These are phyloP conservation scores for Poecilia velifera DNA, from an alignment of 2,797 vertebrate species.

Conservation along the genomic window DNA sequence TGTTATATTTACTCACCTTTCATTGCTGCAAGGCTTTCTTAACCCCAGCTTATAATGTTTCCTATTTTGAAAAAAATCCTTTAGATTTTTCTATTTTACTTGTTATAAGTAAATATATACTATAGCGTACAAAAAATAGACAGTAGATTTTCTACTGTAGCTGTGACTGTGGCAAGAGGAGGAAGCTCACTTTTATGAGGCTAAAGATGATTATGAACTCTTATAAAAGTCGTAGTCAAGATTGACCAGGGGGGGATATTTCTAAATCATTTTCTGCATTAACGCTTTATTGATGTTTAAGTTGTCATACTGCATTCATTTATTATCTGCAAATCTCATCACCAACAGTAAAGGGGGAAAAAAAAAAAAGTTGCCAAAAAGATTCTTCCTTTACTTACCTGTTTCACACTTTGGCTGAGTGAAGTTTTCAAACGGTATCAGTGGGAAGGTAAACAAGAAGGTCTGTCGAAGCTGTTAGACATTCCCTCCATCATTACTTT, in stretches of 20 bases:
- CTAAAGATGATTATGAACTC: neutral
- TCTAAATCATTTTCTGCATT: neutral
- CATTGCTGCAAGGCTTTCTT: slow-evolving; percentile 16
- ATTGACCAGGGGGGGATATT: neutral
- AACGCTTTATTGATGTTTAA: neutral
- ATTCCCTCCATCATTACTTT: slow-evolving; percentile 60
- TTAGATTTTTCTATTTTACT: slow-evolving; percentile 16
- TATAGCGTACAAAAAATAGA: slow-evolving; percentile 7
- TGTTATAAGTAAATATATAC: slow-evolving; percentile 20
- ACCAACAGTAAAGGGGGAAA: neutral
- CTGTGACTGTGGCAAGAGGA: slow-evolving; percentile 17
- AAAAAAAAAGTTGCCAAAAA: neutral
- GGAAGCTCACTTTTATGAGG: neutral
- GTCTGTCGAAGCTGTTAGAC: slow-evolving; percentile 41
- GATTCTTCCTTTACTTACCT: neutral
- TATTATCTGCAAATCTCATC: slow-evolving; percentile 1
- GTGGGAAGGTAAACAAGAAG: slow-evolving; percentile 21
- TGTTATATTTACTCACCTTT: neutral
- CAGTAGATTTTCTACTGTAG: slow-evolving; percentile 30
- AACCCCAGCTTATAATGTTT: slow-evolving; percentile 17
- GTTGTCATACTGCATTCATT: neutral
- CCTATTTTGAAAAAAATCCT: slow-evolving; percentile 15
- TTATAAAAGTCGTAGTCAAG: neutral
- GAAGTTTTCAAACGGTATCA: slow-evolving; percentile 12
- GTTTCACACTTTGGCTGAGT: slow-evolving; percentile 22